phyloP scores from a whole-genome alignment of 2,797 vertebrate species.

The Dromococcyx pavoninus region DNA sequence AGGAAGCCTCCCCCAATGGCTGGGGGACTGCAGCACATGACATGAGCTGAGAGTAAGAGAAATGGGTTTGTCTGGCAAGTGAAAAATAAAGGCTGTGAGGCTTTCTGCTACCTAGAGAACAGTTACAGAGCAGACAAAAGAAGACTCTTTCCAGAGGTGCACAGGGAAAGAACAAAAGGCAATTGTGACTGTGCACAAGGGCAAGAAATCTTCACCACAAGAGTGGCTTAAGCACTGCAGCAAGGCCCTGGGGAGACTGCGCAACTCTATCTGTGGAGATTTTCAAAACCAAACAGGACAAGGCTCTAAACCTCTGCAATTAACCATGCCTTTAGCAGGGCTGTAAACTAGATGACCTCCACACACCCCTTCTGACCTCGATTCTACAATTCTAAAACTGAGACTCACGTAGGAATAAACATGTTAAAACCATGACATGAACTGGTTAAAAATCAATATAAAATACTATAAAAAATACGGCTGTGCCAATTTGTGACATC shows the following conservation, averaged over 20 bases:
- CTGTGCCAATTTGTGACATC: background rate
- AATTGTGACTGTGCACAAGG: background rate
- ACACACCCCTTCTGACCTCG: accelerated
- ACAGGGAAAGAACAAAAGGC: background rate
- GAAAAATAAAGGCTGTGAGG: background rate
- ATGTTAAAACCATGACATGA: background rate
- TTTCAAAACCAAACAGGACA: background rate
- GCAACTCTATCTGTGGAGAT: background rate
- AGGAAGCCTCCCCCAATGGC: background rate
- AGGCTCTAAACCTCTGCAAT: background rate
- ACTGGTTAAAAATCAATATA: background rate
- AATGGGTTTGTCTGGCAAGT: background rate
- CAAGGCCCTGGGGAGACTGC: background rate
- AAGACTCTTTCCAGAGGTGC: background rate
- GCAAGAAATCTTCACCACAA: background rate
- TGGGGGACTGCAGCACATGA: background rate
- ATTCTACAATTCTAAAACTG: background rate
- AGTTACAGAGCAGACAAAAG: background rate
- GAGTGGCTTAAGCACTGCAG: background rate
- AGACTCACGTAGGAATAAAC: background rate
- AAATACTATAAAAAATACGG: background rate
- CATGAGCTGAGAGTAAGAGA: background rate
- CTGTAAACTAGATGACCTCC: background rate
- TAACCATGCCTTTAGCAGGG: background rate
- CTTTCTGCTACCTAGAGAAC: background rate